Base-by-base conservation (phyloP, 2,797 vertebrate genomes). In the Morelia viridis region DNA sequence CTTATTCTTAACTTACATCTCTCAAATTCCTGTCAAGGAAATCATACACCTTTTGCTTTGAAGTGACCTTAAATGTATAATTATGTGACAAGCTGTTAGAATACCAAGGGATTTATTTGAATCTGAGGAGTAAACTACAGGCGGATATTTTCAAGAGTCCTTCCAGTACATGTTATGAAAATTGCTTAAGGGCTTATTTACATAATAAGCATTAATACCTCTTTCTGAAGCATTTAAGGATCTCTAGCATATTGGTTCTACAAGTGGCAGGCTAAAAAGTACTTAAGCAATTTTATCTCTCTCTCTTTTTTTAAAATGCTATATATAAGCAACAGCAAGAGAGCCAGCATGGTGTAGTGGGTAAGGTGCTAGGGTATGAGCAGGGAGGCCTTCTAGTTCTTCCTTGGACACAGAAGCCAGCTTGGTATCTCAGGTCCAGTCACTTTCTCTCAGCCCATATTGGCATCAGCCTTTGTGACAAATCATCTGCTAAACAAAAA, bases 171-270 rank as follows among this genome's bases (percentile, higher is more conserved):
- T 94, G 85, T 94, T 95, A 94, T 88, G 60, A 95, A 96, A 96
- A 95, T 94, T 95, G 71, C 93, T 80, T 95, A 94, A 56, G 89
- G 96, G 90, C 94, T 93, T 95, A 95, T 94, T 92, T 93, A 91
- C 91, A 94, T 96, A 91, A 94, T 94, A 95, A 35, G 58, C 85
- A 88, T 61, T 83, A 94, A 94, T 46, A 9, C 93, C 71, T 95
- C 92, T 94, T 89, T 92, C 94, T 61, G 85, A 91, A 94, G 50
- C 92, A 91, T 83, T 94, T 93, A 87, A 91, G 84, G 87, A 76
- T 94, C 31, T 68, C 57, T 89, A 62, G n/a, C 92, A 88, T 71
- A 86, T 5, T 85, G 10, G 2, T 94, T 94, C 92, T 56, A 87
- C 28, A 94, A 85, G 71, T 87, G 93, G 46, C 89, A 92, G 87